These are phyloP conservation scores for Bradypodion pumilum DNA, from an alignment of 2,797 vertebrate species.

Conservation along the genomic window DNA sequence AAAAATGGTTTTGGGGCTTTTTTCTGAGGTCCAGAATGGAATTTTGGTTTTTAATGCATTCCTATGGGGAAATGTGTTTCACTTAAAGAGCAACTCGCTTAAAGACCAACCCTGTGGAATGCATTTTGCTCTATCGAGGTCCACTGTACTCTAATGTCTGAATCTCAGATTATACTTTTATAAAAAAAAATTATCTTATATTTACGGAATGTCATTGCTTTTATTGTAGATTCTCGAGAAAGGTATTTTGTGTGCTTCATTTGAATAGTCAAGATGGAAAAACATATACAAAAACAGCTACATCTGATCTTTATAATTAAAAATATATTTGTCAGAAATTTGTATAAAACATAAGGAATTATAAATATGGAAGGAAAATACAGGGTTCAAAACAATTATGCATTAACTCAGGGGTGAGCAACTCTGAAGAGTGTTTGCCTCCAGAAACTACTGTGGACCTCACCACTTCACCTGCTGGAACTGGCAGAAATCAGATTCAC, in stretches of 20 bases:
- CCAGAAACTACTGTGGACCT: background rate
- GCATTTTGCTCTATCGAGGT: too few relatives aligned
- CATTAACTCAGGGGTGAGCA: background rate
- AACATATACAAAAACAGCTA: background rate
- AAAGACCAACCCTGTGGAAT: too few relatives aligned
- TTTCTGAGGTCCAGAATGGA: too few relatives aligned
- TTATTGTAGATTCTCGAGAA: background rate
- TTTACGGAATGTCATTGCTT: background rate
- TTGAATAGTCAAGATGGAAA: background rate
- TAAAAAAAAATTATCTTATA: background rate
- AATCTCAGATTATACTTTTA: background rate
- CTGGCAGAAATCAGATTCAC: background rate
- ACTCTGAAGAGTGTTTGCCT: background rate
- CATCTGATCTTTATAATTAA: background rate
- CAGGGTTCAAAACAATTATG: background rate
- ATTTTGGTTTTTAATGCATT: too few relatives aligned
- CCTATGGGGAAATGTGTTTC: too few relatives aligned
- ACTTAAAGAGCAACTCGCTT: too few relatives aligned
- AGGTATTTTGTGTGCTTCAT: background rate
- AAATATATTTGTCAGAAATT: background rate
- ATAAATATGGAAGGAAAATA: background rate
- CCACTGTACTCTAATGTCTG: background rate
- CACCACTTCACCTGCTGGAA: too few relatives aligned
- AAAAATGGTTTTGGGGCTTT: too few relatives aligned
- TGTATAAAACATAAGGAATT: background rate